Evolutionary conservation across 1,140 invertebrate genomes (phyloP).

Genomic region (Acromyrmex heyeri): DNA sequence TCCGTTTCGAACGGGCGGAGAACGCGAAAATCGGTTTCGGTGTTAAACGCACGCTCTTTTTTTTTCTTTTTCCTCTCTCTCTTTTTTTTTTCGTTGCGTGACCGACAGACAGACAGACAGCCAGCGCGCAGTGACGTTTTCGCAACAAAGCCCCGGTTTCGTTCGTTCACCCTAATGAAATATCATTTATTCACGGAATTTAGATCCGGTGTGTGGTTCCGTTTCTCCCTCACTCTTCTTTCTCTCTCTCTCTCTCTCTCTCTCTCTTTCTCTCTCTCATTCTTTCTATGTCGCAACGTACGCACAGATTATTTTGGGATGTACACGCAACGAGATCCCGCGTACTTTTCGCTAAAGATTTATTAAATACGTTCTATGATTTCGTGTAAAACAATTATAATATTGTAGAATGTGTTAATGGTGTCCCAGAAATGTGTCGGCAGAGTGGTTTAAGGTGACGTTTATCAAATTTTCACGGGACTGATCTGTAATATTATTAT

Average conservation of each 20-base stretch:
- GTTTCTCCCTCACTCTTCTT: neutral
- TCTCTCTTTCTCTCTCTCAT: neutral
- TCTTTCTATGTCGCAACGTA: neutral
- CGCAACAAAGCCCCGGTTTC: slow-evolving; percentile 55
- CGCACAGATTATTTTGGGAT: slow-evolving; percentile 46
- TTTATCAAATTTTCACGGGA: slow-evolving; percentile 1
- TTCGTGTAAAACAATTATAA: slow-evolving; percentile 46
- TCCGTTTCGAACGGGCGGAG: slow-evolving; percentile 50
- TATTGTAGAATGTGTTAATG: slow-evolving; percentile 29
- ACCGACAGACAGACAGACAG: slow-evolving; percentile 57
- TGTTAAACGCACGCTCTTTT: slow-evolving; percentile 38
- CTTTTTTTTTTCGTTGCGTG: slow-evolving; percentile 42
- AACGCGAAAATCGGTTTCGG: slow-evolving; percentile 57
- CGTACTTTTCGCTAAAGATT: slow-evolving; percentile 14
- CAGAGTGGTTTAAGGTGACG: neutral
- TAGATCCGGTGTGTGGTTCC: slow-evolving; percentile 21
- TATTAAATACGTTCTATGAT: slow-evolving; percentile 43
- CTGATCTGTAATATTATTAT: neutral
- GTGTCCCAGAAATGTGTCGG: neutral
- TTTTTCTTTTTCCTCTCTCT: neutral
- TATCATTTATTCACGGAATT: slow-evolving; percentile 62
- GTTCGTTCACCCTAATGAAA: slow-evolving; percentile 60
- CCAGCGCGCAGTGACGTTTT: slow-evolving; percentile 50
- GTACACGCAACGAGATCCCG: slow-evolving; percentile 9
- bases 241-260: neutral